A percentile compares a stretch with the other conserved stretches of the same genome.
Conservation (phyloP, 2,797 vertebrate genomes). For the Intellagama lesueurii region DNA sequence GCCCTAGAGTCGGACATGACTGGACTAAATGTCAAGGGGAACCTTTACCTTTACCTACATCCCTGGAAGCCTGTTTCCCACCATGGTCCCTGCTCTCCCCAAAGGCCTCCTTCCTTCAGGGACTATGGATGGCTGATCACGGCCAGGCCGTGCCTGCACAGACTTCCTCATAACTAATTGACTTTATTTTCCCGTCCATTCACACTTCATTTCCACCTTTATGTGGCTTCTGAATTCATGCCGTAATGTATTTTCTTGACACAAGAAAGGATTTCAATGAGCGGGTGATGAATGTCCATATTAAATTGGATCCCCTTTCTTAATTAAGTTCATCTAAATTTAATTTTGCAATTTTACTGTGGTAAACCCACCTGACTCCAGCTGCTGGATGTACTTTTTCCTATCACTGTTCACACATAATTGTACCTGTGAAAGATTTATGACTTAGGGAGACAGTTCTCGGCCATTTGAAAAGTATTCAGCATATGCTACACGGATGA, state of each 20-base stretch:
- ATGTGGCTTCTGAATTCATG: conserved; percentile 62
- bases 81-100: conserved; percentile 15
- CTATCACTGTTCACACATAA: conserved; percentile 78
- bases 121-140: conserved; percentile 1
- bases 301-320: conserved; percentile 81
- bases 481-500: conserved; percentile 74
- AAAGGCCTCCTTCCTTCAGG: conserved; percentile 53
- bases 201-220: conserved; percentile 68
- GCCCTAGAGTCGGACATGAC: too few species aligned
- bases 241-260: conserved; percentile 75
- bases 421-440: conserved; percentile 88
- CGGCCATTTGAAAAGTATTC: conserved; percentile 74
- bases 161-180: conserved; percentile 50
- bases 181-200: conserved; percentile 65
- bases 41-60: too few species aligned
- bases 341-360: conserved; percentile 88
- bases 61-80: conserved; percentile 45
- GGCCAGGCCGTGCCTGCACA: neutral
- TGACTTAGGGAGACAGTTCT: conserved; percentile 82
- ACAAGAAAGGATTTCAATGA: conserved; percentile 75
- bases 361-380: conserved; percentile 85
- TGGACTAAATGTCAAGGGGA: too few species aligned
- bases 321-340: conserved; percentile 90
- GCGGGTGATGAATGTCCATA: conserved; percentile 80
- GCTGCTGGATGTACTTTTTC: conserved; percentile 84